Percentiles rank a stretch among this genome's conserved stretches.
phyloP scores from a whole-genome alignment of 2,113 vertebrate species.

The Physeter macrocephalus region DNA sequence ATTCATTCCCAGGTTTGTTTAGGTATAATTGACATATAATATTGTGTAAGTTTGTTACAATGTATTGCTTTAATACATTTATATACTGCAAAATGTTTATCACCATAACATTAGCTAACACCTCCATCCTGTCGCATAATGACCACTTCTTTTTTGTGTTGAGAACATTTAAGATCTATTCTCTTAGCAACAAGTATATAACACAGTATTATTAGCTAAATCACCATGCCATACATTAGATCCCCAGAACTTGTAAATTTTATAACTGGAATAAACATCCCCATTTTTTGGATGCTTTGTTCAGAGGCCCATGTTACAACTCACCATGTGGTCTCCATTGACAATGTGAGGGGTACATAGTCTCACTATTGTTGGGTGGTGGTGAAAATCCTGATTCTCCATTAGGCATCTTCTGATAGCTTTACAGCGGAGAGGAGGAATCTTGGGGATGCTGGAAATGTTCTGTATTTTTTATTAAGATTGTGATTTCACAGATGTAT shows the following conservation, averaged over 20 bases:
- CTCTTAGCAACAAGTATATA: neutral
- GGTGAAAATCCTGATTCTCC: neutral
- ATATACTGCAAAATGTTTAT: neutral
- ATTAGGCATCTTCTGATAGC: neutral
- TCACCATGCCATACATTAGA: neutral
- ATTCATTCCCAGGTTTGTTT: neutral
- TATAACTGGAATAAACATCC: neutral
- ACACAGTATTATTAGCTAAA: neutral
- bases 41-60: neutral
- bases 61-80: neutral
- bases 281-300: neutral
- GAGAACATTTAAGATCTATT: neutral
- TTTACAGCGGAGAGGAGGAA: neutral
- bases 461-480: neutral
- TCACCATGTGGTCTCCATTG: neutral
- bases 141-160: neutral
- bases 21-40: neutral
- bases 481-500: neutral
- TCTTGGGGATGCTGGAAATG: neutral
- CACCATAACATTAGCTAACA: neutral
- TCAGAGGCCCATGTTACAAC: neutral
- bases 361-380: neutral
- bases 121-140: neutral
- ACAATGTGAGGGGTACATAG: neutral
- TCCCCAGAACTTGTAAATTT: neutral